A percentile compares a stretch with the other conserved stretches of the same genome.
Evolutionary conservation across 2,113 vertebrate species (phyloP).

Genomic region (Stegastes partitus): DNA sequence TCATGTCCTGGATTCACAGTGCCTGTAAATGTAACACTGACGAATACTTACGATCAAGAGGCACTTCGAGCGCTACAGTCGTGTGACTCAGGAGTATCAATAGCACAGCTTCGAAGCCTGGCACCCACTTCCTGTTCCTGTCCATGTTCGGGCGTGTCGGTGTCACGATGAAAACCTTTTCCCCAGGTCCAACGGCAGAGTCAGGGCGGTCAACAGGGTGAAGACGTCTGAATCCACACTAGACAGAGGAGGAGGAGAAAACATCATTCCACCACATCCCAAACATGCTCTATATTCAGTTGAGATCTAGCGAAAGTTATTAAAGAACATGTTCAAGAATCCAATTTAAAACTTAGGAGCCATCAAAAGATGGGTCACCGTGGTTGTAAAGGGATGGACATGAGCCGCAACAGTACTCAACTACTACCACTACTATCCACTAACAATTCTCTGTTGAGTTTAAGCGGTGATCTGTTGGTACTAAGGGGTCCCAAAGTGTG

Average conservation of each 20-base stretch:
- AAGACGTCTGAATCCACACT: constrained; percentile 49
- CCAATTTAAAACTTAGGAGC: no score
- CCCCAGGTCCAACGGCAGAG: constrained; percentile 62
- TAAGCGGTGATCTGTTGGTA: no score
- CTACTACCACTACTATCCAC: no score
- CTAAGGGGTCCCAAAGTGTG: no score
- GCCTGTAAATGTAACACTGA: background rate
- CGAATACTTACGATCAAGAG: constrained; percentile 94
- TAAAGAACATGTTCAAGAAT: no score
- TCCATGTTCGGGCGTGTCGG: constrained; percentile 77
- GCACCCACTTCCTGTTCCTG: constrained; percentile 80
- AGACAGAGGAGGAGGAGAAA: background rate
- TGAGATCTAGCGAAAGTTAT: no score
- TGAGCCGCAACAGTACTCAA: no score
- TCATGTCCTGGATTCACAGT: background rate
- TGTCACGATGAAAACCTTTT: constrained; percentile 32
- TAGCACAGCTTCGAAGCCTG: constrained; percentile 81
- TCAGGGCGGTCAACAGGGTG: constrained; percentile 14
- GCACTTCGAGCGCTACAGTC: constrained; percentile 92
- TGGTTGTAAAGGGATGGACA: no score
- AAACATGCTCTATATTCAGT: no score
- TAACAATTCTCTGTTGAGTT: no score
- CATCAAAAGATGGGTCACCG: no score
- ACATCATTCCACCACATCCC: background rate
- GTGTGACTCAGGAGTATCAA: constrained; percentile 89